Conservation (phyloP, 2,113 vertebrate species). For the Tenebrosternarchus preto region DNA sequence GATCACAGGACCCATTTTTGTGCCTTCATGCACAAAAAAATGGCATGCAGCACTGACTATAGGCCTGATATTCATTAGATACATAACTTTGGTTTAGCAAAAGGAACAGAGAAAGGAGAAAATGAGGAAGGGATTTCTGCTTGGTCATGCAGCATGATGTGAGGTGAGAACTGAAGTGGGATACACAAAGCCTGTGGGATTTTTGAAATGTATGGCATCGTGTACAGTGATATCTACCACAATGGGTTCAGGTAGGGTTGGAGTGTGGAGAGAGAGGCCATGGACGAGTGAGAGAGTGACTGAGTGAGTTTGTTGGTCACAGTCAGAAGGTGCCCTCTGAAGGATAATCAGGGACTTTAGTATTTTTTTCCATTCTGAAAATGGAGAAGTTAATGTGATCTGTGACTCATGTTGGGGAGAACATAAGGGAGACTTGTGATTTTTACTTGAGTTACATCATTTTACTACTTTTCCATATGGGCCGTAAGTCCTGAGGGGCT, state of each 20-base stretch:
- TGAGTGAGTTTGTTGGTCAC: conserved; percentile 24
- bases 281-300: conserved; percentile 32
- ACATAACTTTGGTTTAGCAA: not conserved
- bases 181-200: not conserved
- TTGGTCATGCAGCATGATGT: not conserved
- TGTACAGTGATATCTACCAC: not conserved
- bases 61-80: conserved; percentile 49
- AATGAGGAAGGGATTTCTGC: not conserved
- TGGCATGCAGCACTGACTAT: conserved; percentile 47
- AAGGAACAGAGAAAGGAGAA: not conserved
- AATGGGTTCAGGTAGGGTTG: not conserved
- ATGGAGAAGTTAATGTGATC: conserved; percentile 65
- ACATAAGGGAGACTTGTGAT: conserved; percentile 55
- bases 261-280: conserved; percentile 15
- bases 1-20: conserved; percentile 59
- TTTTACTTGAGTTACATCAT: conserved; percentile 55
- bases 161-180: not conserved
- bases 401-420: conserved; percentile 59
- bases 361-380: conserved; percentile 76
- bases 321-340: conserved; percentile 8
- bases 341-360: conserved; percentile 61
- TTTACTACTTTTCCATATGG: conserved; percentile 69
- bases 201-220: not conserved
- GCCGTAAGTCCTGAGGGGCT: conserved; percentile 44
- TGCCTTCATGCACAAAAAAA: conserved; percentile 42